A percentile compares a stretch with the other conserved stretches of the same genome.
Conservation (phyloP, 2,888 invertebrate species). For the Camponotus fellah region DNA sequence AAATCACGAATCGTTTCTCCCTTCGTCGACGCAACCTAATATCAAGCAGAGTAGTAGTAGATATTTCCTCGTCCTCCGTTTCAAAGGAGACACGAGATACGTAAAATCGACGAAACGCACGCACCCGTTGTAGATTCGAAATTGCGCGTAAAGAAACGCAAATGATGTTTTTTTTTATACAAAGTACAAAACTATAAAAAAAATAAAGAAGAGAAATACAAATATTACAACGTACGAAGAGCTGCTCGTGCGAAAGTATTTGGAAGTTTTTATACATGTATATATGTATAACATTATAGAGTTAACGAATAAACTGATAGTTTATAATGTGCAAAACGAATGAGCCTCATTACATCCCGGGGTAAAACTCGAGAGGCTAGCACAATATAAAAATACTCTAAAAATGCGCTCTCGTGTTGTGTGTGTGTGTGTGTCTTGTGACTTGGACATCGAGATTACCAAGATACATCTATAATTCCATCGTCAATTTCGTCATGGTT, state of each 20-base stretch:
- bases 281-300: conserved; percentile 34
- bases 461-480: neutral
- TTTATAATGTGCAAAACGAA: conserved; percentile 35
- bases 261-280: conserved; percentile 78
- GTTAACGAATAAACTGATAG: conserved; percentile 35
- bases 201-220: conserved; percentile 61
- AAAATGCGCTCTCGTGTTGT: conserved; percentile 70
- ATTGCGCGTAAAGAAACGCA: conserved; percentile 34
- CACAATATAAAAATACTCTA: conserved; percentile 79
- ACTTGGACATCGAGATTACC: conserved; percentile 68
- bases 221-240: conserved; percentile 71
- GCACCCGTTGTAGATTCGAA: neutral
- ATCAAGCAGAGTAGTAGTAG: conserved; percentile 49
- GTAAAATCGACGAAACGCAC: conserved; percentile 23
- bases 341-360: conserved; percentile 14
- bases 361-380: conserved; percentile 60
- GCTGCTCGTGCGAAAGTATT: conserved; percentile 78
- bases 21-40: conserved; percentile 46
- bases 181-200: conserved; percentile 70
- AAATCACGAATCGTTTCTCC: conserved; percentile 60
- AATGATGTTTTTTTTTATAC: conserved; percentile 53
- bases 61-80: conserved; percentile 32
- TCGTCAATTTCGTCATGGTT: conserved; percentile 18
- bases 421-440: conserved; percentile 60
- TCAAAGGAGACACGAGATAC: conserved; percentile 27